Evolutionary conservation across 2,888 invertebrate species (phyloP), one percentile per base, ranked within the genome.

Genomic region (Drosophila recens): DNA sequence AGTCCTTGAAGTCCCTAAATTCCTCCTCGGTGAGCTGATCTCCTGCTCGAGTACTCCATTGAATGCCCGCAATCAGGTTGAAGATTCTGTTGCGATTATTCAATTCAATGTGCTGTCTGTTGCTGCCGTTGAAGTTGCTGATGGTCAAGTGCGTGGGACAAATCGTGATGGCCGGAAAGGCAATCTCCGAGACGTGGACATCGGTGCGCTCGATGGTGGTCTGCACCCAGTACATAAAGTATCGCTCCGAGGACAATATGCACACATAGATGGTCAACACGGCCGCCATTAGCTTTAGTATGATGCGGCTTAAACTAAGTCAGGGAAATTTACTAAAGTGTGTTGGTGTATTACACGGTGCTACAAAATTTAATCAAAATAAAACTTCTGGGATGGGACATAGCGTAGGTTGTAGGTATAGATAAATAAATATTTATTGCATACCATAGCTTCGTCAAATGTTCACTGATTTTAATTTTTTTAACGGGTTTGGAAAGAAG

Each of bases 131-230:
- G 0, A 46, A 3, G 11, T 36, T 45, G 0, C 8, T n/a, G 4
- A 51, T 38, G 11, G 48, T 27, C 8, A 73, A n/a, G 27, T 61
- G 59, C 1, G 83, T 27, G 0, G 91, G 90, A 9, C 90, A 91
- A 45, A 90, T 75, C 3, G 87, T 89, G 6, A 91, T 74, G 4
- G 87, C 88, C 13, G 91, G 90, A 51, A 90, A 90, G 1, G 75
- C 54, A 49, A 90, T 90, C 75, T 87, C 82, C 13, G 91, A 89
- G n/a, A 91, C 80, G 43, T 90, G 91, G 5, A 90, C 73, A 51
- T 90, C 90, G 0, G 90, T 90, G 11, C 90, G 80, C 42, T 89
- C 88, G n/a, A 90, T 91, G 13, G 89, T 80, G 20, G 91, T 90
- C 53, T 91, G 89, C 2, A 88, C 90, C 88, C 90, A 90, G 59